Percentiles rank a stretch among this genome's conserved stretches.
Conservation (phyloP, 2,113 vertebrate genomes). For the Oncorhynchus masou region DNA sequence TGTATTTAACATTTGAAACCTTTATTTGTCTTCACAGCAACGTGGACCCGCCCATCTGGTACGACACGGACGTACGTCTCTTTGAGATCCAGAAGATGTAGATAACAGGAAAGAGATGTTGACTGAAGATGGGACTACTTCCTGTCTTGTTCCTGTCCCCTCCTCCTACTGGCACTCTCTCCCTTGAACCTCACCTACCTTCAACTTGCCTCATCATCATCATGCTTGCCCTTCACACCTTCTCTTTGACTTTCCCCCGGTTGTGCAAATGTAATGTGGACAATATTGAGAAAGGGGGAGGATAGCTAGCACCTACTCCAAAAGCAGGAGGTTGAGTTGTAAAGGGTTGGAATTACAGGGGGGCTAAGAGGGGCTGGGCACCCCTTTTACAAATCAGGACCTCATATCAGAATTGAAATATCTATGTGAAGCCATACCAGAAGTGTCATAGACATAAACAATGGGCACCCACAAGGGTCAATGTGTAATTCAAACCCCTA, state of each 20-base stretch:
- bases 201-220: conserved; percentile 42
- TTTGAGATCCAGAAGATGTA: conserved; percentile 98
- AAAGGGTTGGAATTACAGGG: background rate
- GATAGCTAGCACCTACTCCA: background rate
- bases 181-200: conserved; percentile 42
- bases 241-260: background rate
- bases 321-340: conserved; percentile 5
- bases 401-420: too few species aligned
- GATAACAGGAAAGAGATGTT: conserved; percentile 11
- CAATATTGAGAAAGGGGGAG: background rate
- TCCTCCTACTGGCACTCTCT: conserved; percentile 40
- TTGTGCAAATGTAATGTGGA: conserved; percentile 7
- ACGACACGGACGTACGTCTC: conserved; percentile 96
- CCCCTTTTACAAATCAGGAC: too few species aligned
- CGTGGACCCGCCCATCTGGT: conserved; percentile 97
- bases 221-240: conserved; percentile 5
- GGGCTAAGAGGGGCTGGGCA: background rate
- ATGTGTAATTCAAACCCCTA: too few species aligned
- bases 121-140: conserved; percentile 19
- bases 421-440: too few species aligned
- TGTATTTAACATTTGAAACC: background rate
- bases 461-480: too few species aligned
- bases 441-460: too few species aligned
- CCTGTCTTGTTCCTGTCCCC: conserved; percentile 14
- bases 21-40: conserved; percentile 77